Percentiles rank a stretch among this genome's conserved stretches.
Conservation (phyloP, 2,797 vertebrate genomes). For the Gadopsis marmoratus region DNA sequence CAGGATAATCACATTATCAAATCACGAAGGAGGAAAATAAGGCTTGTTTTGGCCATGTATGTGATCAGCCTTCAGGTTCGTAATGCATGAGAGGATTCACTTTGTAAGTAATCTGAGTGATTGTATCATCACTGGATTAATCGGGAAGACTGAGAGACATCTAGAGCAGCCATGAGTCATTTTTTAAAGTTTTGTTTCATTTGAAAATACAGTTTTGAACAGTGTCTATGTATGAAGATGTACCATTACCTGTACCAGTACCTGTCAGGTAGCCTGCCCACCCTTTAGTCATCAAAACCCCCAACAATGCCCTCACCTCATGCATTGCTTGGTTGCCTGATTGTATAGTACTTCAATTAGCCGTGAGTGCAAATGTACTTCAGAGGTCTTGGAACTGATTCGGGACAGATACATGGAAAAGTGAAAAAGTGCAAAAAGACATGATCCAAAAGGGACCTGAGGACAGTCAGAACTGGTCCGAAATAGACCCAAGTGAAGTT, state of each 20-base stretch:
- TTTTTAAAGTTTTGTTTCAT: constrained; percentile 5
- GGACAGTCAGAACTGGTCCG: not conserved
- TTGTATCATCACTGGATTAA: constrained; percentile 35
- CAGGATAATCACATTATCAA: no score
- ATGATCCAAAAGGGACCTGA: not conserved
- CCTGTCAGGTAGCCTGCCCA: not conserved
- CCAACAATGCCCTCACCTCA: not conserved
- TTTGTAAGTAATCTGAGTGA: constrained; percentile 34
- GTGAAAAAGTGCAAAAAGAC: not conserved
- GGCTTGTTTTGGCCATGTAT: constrained; percentile 19
- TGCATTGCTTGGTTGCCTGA: not conserved
- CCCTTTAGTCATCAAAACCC: not conserved
- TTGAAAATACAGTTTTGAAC: constrained; percentile 8
- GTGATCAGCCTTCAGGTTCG: constrained; percentile 33
- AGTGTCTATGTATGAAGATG: not conserved
- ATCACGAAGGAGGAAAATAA: constrained; percentile 22
- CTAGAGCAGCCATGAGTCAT: constrained; percentile 29
- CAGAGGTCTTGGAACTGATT: not conserved
- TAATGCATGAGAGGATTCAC: constrained; percentile 25
- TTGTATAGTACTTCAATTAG: not conserved
- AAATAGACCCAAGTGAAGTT: not conserved
- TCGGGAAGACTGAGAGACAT: constrained; percentile 27
- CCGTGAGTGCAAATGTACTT: not conserved
- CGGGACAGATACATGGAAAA: not conserved
- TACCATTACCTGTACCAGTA: no score